Evolutionary conservation across 2,888 invertebrate species (phyloP), one percentile per base, ranked within the genome.

Genomic region (Erpobdella octoculata): DNA sequence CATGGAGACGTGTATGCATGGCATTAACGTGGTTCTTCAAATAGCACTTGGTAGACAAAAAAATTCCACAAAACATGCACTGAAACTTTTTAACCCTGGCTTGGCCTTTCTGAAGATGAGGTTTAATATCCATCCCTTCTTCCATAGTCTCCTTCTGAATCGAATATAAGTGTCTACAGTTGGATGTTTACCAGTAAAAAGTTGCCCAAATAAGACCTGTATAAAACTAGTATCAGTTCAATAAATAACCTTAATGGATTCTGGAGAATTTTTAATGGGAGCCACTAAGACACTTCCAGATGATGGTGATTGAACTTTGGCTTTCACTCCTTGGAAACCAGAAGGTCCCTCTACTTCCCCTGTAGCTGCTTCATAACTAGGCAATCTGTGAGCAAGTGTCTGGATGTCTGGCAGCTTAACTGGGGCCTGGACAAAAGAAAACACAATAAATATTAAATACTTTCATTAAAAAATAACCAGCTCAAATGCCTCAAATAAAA

Each of bases 11-110:
- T 28, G 76, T 76, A 74, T 76, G 76, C 69, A 76, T 75, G 25
- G 76, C 75, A 33, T 76, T 76, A 72, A 76, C 75, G 71, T 76
- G 76, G 68, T 76, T 76, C 59, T 76, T 76, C 70, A 76, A 61
- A 71, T 76, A 76, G 72, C 72, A 74, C 72, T 76, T 76, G 71
- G 76, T 75, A 18, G 76, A 76, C 35, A 76, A 72, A 65, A 75
- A 71, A 21, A 76, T 75, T 15, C 76, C 76, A 72, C 76, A 76
- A 38, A 76, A 74, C 73, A 76, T 73, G 72, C 76, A 76, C 72
- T 76, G 76, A 64, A 74, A 76, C 64, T 75, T 75, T 68, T 76
- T 76, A 25, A 71, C 53, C 37, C 64, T 53, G 15, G 28, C 35
- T 37, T 53, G 48, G 25, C 36, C 36, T 4, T 31, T 48, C 69